phyloP scores from a whole-genome alignment of 2,797 vertebrate species.

The Tiaroga cobitis region DNA sequence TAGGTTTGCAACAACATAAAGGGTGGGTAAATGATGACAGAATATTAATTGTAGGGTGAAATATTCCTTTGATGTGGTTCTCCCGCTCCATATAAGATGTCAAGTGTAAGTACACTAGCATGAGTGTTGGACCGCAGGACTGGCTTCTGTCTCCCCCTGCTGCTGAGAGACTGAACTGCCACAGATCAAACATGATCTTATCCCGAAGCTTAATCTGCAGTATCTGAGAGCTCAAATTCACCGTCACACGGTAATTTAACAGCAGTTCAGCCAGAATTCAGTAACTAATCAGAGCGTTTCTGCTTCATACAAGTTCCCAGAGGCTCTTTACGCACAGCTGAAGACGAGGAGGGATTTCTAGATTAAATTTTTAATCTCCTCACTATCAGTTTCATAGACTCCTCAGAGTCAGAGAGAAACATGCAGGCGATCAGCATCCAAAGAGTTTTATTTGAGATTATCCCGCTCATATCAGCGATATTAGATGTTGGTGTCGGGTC shows the following conservation, averaged over 20 bases:
- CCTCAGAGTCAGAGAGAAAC: conserved; percentile 2
- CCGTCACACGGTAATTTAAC: conserved; percentile 27
- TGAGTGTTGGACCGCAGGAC: neutral
- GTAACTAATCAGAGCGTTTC: conserved; percentile 16
- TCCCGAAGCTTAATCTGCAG: conserved; percentile 37
- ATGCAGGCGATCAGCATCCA: conserved; percentile 22
- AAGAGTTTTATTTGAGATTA: conserved; percentile 36
- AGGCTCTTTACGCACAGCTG: conserved; percentile 16
- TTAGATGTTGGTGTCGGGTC: conserved; percentile 10
- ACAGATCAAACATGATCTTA: conserved; percentile 8
- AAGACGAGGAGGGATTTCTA: conserved; percentile 17
- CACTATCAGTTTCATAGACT: conserved; percentile 36
- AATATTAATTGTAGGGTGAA: neutral
- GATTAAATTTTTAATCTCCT: conserved; percentile 25
- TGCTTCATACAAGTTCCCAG: conserved; percentile 22
- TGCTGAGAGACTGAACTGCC: conserved; percentile 2
- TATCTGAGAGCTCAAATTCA: conserved; percentile 41
- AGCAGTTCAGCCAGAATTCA: conserved; percentile 36
- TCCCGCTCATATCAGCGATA: conserved; percentile 20
- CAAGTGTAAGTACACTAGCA: neutral
- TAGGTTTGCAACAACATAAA: neutral
- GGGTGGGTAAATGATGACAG: neutral
- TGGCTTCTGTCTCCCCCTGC: conserved; percentile 39
- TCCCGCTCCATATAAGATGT: neutral
- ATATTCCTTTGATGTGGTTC: neutral